Evolutionary conservation across 2,113 vertebrate species (phyloP).

Genomic region (Brienomyrus brachyistius): DNA sequence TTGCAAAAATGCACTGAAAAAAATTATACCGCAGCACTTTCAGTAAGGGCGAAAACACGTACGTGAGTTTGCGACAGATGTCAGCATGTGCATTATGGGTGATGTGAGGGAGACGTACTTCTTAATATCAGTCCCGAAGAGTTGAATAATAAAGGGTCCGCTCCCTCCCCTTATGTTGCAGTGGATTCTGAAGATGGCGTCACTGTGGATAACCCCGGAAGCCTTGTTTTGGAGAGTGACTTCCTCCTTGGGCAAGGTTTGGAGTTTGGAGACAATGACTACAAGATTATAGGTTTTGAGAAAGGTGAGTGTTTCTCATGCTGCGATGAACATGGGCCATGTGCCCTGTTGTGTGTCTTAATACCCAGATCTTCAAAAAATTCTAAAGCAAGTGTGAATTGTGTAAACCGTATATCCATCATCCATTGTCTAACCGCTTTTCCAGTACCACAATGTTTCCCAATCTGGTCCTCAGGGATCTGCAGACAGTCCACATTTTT

Average conservation of each 20-base stretch:
- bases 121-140: background rate
- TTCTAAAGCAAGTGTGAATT: background rate
- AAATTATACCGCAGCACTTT: background rate
- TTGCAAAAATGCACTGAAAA: background rate
- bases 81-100: background rate
- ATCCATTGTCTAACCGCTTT: background rate
- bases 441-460: background rate
- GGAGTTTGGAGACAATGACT: conserved; percentile 58
- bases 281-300: conserved; percentile 61
- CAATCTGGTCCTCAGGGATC: background rate
- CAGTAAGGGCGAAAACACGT: background rate
- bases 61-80: background rate
- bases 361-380: background rate
- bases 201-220: conserved; percentile 49
- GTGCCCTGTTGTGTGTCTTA: background rate
- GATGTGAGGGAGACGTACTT: background rate
- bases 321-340: background rate
- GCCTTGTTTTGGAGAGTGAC: conserved; percentile 61
- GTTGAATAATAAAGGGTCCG: background rate
- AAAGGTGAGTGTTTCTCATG: conserved; percentile 44
- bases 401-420: background rate
- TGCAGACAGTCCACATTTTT: background rate
- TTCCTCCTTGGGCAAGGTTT: conserved; percentile 65
- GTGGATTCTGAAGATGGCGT: conserved; percentile 60
- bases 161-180: conserved; percentile 23